A percentile compares a stretch with the other conserved stretches of the same genome.
phyloP scores from a whole-genome alignment of 2,888 invertebrate species.

The Isotomurus palustris region DNA sequence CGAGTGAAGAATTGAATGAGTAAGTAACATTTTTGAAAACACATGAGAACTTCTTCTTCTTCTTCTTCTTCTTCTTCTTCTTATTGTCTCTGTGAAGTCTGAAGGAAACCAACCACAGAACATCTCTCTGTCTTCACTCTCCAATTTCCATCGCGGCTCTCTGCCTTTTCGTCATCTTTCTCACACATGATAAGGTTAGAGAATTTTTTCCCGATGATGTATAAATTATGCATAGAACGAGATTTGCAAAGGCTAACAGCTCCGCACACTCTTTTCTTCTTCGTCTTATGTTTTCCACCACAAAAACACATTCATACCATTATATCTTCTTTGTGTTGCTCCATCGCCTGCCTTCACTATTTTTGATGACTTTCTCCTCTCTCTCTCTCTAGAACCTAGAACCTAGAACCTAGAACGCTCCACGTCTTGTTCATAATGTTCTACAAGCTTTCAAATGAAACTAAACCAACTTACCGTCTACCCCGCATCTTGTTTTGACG shows the following conservation, averaged over 20 bases:
- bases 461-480: no score
- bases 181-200: neutral
- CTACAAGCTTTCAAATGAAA: no score
- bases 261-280: conserved; percentile 5
- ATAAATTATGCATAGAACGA: conserved; percentile 37
- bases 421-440: no score
- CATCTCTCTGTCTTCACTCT: neutral
- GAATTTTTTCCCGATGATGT: conserved; percentile 17
- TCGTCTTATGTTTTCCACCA: conserved; percentile 1
- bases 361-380: neutral
- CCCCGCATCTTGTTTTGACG: no score
- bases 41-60: no score
- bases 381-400: no score
- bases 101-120: no score
- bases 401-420: no score
- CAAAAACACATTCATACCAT: conserved; percentile 5
- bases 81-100: no score
- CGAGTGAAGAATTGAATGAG: no score
- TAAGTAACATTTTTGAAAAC: no score
- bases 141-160: neutral
- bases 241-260: conserved; percentile 14
- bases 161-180: neutral
- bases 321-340: neutral
- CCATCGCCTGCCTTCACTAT: no score
- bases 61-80: neutral